Base-by-base conservation (phyloP, 2,888 invertebrate species). In the Parascotia fuliginaria region DNA sequence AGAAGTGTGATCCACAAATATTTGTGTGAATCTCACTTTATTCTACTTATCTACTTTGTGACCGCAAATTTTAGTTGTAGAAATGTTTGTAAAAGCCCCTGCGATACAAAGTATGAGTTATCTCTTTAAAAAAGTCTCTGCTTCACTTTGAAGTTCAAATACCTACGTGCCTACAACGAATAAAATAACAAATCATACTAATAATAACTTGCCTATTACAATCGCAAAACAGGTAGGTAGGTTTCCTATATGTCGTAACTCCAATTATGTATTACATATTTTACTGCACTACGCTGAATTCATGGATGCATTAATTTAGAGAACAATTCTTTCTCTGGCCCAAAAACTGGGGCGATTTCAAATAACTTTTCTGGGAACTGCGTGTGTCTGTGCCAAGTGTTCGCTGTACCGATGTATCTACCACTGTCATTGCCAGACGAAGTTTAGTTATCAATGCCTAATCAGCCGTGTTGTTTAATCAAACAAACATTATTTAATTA, bases 321-420 rank as follows among this genome's bases (percentile, higher is more conserved):
- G 76, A 77, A 77, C 81, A 75, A 78, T 81, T 80, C 81, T 82
- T 80, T 78, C 69, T 63, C 57, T 60, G 71, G 70, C 70, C 60
- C 64, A 74, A 77, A 77, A 87, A 82, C 73, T 87, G 82, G 89
- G 86, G 65, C 90, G 83, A 70, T 83, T 89, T 87, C 89, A 89
- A 91, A 90, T 89, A 88, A 87, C 88, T 81, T 86, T 91, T 91
- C 91, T 77, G 66, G 77, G 91, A 90, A 89, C 67, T 58, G 71
- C 55, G 56, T 65, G 75, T 54, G 67, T 60, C 66, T 75, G 55
- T 89, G 89, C 89, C 90, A 90, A 90, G 73, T 78, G 76, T 55
- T 73, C 77, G 61, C 64, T 77, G 80, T 70, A 77, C 76, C 85
- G 61, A 63, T 77, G 80, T 70, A n/a, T n/a, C n/a, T n/a, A 77